Percentiles rank a stretch among this genome's conserved stretches.
These are phyloP conservation scores for Andrena praecox DNA, from an alignment of 2,888 invertebrate genomes.

Conservation along the genomic window DNA sequence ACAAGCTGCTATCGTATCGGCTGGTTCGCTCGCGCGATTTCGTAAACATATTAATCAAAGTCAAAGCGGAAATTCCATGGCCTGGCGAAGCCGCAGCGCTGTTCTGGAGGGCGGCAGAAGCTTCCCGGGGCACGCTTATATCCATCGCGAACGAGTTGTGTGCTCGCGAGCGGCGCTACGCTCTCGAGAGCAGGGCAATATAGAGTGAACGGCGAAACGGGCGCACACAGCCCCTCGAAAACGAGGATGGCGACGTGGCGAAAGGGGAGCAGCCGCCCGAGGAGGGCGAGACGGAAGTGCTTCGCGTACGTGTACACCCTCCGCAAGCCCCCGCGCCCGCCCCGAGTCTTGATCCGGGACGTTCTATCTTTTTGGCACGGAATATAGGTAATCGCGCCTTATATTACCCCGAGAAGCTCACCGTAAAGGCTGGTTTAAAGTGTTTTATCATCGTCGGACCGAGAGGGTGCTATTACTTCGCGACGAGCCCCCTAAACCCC, in stretches of 20 bases:
- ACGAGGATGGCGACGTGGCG: slow-evolving; percentile 13
- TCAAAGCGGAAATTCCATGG: slow-evolving; percentile 29
- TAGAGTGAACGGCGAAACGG: slow-evolving; percentile 50
- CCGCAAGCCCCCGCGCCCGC: not conserved
- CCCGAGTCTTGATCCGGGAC: not conserved
- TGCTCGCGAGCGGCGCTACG: slow-evolving; percentile 23
- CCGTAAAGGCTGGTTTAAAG: slow-evolving; percentile 73
- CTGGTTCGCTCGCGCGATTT: not conserved
- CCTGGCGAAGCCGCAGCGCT: slow-evolving; percentile 4
- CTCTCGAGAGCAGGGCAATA: slow-evolving; percentile 30
- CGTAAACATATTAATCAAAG: slow-evolving; percentile 38
- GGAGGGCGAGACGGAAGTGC: slow-evolving; percentile 12
- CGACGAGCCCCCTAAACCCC: slow-evolving; percentile 38
- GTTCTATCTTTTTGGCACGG: slow-evolving; percentile 66
- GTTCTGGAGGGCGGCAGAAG: slow-evolving; percentile 26
- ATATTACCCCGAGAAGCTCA: slow-evolving; percentile 69
- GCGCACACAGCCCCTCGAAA: slow-evolving; percentile 21
- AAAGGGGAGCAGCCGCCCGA: not conserved
- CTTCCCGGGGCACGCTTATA: slow-evolving; percentile 38
- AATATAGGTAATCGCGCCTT: slow-evolving; percentile 70
- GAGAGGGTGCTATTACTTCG: slow-evolving; percentile 69
- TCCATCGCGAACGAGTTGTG: slow-evolving; percentile 31
- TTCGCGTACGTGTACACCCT: slow-evolving; percentile 34
- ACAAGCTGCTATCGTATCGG: not conserved
- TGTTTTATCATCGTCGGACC: slow-evolving; percentile 70